Percentiles rank a stretch among this genome's conserved stretches.
These are phyloP conservation scores for Abscondita cerata DNA, from an alignment of 2,888 invertebrate species.

Conservation along the genomic window DNA sequence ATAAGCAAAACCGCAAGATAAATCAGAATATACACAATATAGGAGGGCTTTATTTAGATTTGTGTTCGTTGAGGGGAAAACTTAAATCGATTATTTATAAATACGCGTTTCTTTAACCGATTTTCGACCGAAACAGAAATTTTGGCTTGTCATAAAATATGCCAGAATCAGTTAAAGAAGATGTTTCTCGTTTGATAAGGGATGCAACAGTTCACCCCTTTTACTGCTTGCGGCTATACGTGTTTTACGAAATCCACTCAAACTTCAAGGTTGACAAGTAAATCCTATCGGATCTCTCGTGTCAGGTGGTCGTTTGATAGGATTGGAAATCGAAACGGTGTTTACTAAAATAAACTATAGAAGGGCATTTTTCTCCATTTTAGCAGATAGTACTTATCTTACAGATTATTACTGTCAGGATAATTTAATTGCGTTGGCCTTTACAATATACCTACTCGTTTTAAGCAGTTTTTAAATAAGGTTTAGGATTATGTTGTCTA, in stretches of 20 bases:
- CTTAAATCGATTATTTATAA: constrained; percentile 20
- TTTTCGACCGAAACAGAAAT: not conserved
- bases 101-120: not conserved
- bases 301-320: constrained; percentile 45
- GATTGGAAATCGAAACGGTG: constrained; percentile 41
- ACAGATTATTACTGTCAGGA: constrained; percentile 13
- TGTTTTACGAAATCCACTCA: constrained; percentile 46
- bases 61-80: constrained; percentile 23
- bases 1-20: constrained; percentile 47
- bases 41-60: constrained; percentile 35
- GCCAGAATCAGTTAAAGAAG: constrained; percentile 20
- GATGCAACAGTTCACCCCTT: constrained; percentile 32
- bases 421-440: constrained; percentile 10
- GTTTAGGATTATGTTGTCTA: too few relatives aligned
- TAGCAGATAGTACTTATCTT: constrained; percentile 6
- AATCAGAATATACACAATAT: constrained; percentile 46
- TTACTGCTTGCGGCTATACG: constrained; percentile 36
- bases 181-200: constrained; percentile 24
- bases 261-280: constrained; percentile 47
- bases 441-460: too few relatives aligned
- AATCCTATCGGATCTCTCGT: constrained; percentile 45
- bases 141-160: constrained; percentile 11
- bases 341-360: constrained; percentile 23
- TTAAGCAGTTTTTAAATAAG: too few relatives aligned
- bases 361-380: constrained; percentile 15